Evolutionary conservation across 2,113 vertebrate species (phyloP).

Genomic region (Callipepla californica): DNA sequence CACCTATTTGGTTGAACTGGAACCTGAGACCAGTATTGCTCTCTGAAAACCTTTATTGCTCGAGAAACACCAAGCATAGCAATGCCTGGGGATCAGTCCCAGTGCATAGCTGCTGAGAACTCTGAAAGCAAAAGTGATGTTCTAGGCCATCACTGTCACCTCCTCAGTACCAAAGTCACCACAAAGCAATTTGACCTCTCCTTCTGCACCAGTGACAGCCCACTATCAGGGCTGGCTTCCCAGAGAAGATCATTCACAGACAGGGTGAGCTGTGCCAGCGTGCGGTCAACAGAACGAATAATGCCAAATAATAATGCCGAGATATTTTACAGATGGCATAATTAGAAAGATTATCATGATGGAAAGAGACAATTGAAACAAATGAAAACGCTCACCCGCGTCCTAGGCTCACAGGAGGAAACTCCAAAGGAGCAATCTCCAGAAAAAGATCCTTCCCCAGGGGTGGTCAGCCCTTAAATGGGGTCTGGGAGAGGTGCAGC

Average conservation of each 20-base stretch:
- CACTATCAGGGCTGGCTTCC: not conserved
- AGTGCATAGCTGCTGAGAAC: not conserved
- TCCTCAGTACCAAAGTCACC: not conserved
- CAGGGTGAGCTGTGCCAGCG: not conserved
- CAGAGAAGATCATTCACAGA: not conserved
- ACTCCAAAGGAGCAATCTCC: too few species aligned
- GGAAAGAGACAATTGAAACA: too few species aligned
- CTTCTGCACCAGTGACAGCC: not conserved
- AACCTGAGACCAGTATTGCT: rapidly evolving
- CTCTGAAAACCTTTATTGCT: not conserved
- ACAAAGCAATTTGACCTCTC: not conserved
- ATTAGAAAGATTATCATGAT: too few species aligned
- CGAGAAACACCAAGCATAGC: not conserved
- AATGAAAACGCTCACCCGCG: too few species aligned
- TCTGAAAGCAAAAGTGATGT: not conserved
- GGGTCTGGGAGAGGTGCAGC: too few species aligned
- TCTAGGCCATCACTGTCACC: not conserved
- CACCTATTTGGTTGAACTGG: not conserved
- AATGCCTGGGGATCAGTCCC: not conserved
- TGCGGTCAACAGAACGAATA: too few species aligned
- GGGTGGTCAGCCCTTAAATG: too few species aligned
- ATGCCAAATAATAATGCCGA: too few species aligned
- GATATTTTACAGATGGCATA: too few species aligned
- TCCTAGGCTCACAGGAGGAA: too few species aligned
- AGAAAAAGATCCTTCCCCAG: too few species aligned